These are phyloP conservation scores for Carapus acus DNA, from an alignment of 2,797 vertebrate genomes.

Conservation along the genomic window DNA sequence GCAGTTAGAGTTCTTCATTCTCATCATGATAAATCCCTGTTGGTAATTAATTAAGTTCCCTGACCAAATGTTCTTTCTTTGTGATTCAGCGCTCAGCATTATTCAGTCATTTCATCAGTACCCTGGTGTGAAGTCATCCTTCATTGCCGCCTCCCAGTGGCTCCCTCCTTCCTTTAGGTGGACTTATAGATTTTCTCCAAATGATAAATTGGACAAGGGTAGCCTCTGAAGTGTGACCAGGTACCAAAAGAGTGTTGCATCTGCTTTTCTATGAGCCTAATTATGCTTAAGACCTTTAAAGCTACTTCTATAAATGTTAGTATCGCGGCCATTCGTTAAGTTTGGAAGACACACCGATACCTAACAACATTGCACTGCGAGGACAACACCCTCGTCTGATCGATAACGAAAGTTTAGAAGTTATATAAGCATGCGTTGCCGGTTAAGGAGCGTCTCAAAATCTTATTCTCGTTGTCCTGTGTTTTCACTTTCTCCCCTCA, in stretches of 20 bases:
- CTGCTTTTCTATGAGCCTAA: conserved; percentile 58
- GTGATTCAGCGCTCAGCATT: conserved; percentile 14
- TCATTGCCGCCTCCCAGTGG: conserved; percentile 55
- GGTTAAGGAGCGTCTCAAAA: conserved; percentile 22
- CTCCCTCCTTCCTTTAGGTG: conserved; percentile 53
- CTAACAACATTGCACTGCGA: conserved; percentile 14
- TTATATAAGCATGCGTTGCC: not conserved
- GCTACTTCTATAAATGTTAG: conserved; percentile 33
- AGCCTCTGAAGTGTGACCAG: conserved; percentile 61
- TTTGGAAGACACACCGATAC: conserved; percentile 19
- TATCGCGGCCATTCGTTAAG: conserved; percentile 14
- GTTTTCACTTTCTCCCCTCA: conserved; percentile 46
- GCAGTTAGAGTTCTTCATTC: too few relatives aligned
- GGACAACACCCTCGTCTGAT: not conserved
- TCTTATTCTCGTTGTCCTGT: conserved; percentile 36
- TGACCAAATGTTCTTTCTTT: conserved; percentile 22
- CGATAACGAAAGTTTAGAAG: not conserved
- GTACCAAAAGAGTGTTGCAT: conserved; percentile 51
- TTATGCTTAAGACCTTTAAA: conserved; percentile 57
- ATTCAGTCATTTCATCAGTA: conserved; percentile 52
- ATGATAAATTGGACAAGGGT: conserved; percentile 68
- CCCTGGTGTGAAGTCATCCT: conserved; percentile 50
- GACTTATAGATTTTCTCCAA: conserved; percentile 66
- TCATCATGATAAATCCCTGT: conserved; percentile 9
- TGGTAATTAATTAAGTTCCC: conserved; percentile 35